Percentiles rank a stretch among this genome's conserved stretches.
Conservation (phyloP, 92 coral and sea anemone genomes). For the Porites cylindrica region DNA sequence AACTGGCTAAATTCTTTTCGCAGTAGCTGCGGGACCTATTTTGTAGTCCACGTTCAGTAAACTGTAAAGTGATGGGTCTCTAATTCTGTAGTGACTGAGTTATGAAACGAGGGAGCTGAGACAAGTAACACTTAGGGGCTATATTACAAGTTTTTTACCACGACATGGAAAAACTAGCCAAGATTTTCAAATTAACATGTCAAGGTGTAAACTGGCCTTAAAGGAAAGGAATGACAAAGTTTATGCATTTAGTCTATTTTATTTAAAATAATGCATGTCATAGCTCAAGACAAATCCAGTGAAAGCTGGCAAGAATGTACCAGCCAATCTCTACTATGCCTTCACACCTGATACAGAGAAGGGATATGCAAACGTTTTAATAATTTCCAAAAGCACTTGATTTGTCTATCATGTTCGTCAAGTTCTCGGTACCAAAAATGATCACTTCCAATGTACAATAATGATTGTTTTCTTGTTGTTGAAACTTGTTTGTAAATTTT, state of each 20-base stretch:
- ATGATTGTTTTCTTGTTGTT: constrained; percentile 9
- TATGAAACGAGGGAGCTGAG: too few species aligned
- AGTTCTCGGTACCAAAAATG: neutral
- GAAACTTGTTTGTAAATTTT: neutral
- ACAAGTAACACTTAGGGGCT: too few species aligned
- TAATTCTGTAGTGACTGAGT: too few species aligned
- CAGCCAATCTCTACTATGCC: neutral
- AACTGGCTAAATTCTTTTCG: too few species aligned
- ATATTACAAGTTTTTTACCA: too few species aligned
- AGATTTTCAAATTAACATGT: too few species aligned
- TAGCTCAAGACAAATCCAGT: constrained; percentile 31
- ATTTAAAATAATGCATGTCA: constrained; percentile 37
- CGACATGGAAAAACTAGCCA: too few species aligned
- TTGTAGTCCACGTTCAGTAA: too few species aligned
- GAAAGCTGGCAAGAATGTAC: neutral
- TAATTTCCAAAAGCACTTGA: neutral
- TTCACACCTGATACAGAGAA: neutral
- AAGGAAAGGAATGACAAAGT: too few species aligned
- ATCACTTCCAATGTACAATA: constrained; percentile 32
- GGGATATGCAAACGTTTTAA: neutral
- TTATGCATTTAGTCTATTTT: constrained; percentile 10
- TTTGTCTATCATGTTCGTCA: constrained; percentile 9
- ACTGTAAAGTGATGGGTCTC: too few species aligned
- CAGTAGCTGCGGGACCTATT: too few species aligned
- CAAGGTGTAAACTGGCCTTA: neutral